Base-by-base conservation (phyloP, 2,113 vertebrate genomes). In the Danionella cerebrum region DNA sequence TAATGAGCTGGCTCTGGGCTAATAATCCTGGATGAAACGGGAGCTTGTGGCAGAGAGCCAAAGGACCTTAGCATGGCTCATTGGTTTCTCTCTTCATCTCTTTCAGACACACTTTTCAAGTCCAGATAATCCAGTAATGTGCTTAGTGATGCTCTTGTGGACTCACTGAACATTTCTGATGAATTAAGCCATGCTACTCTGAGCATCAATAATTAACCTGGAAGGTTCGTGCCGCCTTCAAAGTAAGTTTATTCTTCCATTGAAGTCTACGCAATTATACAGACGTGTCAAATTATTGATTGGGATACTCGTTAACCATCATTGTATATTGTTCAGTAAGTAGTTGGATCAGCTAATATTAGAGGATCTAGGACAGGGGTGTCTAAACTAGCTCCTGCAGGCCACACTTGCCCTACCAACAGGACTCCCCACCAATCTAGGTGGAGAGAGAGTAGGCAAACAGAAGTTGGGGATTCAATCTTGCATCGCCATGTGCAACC, bases 61-160 rank as follows among this genome's bases (percentile, higher is more conserved):
- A 58, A 41, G 7, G 48, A 44, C 24, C 70, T 78, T 76, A 48
- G 70, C 60, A 71, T 41, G 63, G 73, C 69, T 65, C 71, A 72
- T 55, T 21, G 41, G 62, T 57, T 19, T 48, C 73, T 69, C 72
- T 65, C 8, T 65, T 51, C 27, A 29, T 73, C 73, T 76, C 68
- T 67, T 66, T 7, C 74, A 70, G 78, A 78, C 77, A 38, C 27
- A 67, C 69, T 79, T 79, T 62, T 83, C 71, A 83, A 84, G 76
- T 68, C 53, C 67, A 71, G 72, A 66, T 85, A 83, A 89, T 88
- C 86, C 76, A 60, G 67, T 88, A 85, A 85, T 81, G 73, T 76
- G 72, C 78, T 88, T 88, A 89, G 85, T 83, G 80, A 84, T 63
- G 86, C 79, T 81, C 75, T 76, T 70, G 39, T 84, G 82, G 76